Evolutionary conservation across 1,140 invertebrate species (phyloP).

Genomic region (Stenopsyche tienmushanensis): DNA sequence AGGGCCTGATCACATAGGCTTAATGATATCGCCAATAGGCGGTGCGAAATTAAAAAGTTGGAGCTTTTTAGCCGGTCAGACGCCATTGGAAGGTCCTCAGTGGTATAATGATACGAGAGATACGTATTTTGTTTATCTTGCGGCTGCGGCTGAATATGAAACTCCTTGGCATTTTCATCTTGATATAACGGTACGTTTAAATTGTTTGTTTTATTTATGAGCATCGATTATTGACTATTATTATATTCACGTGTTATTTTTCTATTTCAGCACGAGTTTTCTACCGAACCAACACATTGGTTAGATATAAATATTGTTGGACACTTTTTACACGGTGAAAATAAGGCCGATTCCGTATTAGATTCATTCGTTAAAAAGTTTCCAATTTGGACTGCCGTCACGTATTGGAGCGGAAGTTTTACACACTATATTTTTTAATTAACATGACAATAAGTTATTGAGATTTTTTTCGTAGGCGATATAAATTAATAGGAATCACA

Average conservation of each 20-base stretch:
- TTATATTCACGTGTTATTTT: conserved; percentile 4
- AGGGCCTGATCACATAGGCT: conserved; percentile 40
- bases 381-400: conserved; percentile 38
- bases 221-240: too few species aligned
- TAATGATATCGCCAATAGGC: conserved; percentile 38
- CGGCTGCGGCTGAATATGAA: conserved; percentile 30
- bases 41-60: conserved; percentile 35
- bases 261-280: conserved; percentile 37
- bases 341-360: conserved; percentile 32
- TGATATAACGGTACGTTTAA: conserved; percentile 31
- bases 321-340: conserved; percentile 35
- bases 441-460: too few species aligned
- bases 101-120: conserved; percentile 32
- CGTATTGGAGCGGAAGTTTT: conserved; percentile 32
- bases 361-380: conserved; percentile 34
- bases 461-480: too few species aligned
- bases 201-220: conserved; percentile 8
- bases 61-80: conserved; percentile 33
- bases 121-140: conserved; percentile 39
- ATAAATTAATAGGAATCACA: too few species aligned
- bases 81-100: conserved; percentile 30
- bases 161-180: conserved; percentile 40
- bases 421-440: conserved; percentile 33
- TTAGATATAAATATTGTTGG: conserved; percentile 38
- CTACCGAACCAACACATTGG: conserved; percentile 18